Base-by-base conservation (phyloP, 2,888 invertebrate species). In the Incurvaria masculella region DNA sequence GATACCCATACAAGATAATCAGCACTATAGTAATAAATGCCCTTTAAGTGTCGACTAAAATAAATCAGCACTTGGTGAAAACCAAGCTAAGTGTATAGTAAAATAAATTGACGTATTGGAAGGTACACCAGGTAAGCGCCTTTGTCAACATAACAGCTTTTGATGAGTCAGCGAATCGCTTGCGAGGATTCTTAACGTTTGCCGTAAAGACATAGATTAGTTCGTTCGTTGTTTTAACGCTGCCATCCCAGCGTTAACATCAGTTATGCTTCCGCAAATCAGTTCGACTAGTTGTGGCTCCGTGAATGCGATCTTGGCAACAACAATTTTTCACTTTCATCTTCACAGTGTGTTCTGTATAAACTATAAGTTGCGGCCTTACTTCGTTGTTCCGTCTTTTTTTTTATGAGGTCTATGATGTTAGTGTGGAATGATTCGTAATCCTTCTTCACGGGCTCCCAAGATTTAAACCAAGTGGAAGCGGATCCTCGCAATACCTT, bases 401-500 rank as follows among this genome's bases (percentile, higher is more conserved):
- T 53, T 48, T 33, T 33, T n/a, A 14, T 33, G 3, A 33, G 21
- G 44, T n/a, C 49, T 21, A 21, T 48, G 2, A 26, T 48, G 42
- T 45, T 52, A 27, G 43, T 51, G 45, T 42, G 50, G 18, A 49
- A 56, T 44, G 52, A 51, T 45, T 52, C 46, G 56, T 52, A 53
- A 3, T 49, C 17, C 6, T 51, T 48, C 1, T 21, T 45, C 10
- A n/a, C 3, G 6, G 51, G 51, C 2, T 51, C 49, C 52, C 52
- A 53, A n/a, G 50, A 43, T 21, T 53, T 48, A 4, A 51, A 56
- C 56, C 56, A 57, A 6, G 38, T 6, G 49, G 57, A 48, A 4
- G 56, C 57, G 51, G 53, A 1, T 55, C 56, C 38, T 51, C 48
- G 6, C 33, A 57, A 51, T 49, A 54, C 55, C 49, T 55, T 58